These are phyloP conservation scores for Indicator maculatus DNA, from an alignment of 2,113 vertebrate genomes.

Conservation along the genomic window DNA sequence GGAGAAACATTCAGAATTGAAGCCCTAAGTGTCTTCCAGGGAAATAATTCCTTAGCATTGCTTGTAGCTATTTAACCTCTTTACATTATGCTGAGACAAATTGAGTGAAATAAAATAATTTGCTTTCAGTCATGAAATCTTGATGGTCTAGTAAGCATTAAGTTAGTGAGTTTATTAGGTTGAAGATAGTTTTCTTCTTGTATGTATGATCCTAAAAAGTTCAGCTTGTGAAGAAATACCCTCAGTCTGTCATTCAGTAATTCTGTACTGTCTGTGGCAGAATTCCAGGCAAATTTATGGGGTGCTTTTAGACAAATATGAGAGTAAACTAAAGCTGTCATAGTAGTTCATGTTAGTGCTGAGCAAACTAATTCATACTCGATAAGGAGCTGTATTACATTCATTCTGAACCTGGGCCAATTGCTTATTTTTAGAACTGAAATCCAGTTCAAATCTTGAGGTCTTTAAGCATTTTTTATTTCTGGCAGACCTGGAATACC, in stretches of 20 bases:
- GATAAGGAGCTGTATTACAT: background rate
- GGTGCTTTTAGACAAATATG: background rate
- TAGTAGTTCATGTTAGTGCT: background rate
- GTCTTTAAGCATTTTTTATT: background rate
- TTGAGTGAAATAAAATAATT: conserved; percentile 36
- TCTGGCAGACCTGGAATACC: background rate
- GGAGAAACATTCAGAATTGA: background rate
- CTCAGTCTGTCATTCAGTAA: background rate
- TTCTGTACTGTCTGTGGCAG: background rate
- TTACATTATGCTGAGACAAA: conserved; percentile 49
- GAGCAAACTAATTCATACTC: background rate
- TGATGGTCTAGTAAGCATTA: background rate
- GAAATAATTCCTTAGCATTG: background rate
- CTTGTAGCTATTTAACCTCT: background rate
- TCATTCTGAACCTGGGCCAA: background rate
- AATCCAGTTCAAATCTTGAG: background rate
- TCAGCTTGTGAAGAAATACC: background rate
- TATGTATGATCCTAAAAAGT: background rate
- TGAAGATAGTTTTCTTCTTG: background rate
- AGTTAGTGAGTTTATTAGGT: conserved; percentile 14
- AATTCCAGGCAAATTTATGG: conserved; percentile 25
- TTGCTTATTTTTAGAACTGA: conserved; percentile 21
- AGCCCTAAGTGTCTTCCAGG: background rate
- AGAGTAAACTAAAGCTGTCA: conserved; percentile 17
- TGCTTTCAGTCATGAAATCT: conserved; percentile 24